Percentiles rank a stretch among this genome's conserved stretches.
These are phyloP conservation scores for Nesoenas mayeri DNA, from an alignment of 2,113 vertebrate genomes.

Conservation along the genomic window DNA sequence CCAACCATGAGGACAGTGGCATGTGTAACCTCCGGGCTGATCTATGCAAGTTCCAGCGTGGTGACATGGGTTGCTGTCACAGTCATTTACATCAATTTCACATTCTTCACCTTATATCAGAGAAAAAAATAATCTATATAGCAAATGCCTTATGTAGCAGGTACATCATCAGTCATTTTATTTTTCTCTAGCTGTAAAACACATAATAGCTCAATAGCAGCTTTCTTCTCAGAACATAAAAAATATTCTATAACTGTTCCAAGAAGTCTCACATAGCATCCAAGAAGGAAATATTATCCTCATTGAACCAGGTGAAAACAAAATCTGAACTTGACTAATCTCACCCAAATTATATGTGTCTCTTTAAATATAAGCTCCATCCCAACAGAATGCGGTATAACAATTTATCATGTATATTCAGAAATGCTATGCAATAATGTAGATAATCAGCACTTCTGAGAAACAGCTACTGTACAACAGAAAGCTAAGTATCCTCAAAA, in stretches of 20 bases:
- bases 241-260: background rate
- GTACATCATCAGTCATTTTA: background rate
- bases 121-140: background rate
- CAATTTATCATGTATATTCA: background rate
- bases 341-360: background rate
- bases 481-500: background rate
- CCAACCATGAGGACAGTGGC: slow-evolving; percentile 94
- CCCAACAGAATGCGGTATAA: background rate
- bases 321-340: background rate
- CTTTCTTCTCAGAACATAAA: background rate
- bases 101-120: slow-evolving; percentile 85
- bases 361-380: background rate
- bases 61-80: slow-evolving; percentile 93
- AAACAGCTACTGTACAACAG: background rate
- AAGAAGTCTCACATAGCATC: background rate
- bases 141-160: background rate
- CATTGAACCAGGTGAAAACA: background rate
- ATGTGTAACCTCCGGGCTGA: slow-evolving; percentile 91
- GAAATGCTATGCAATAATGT: background rate
- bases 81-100: slow-evolving; percentile 91
- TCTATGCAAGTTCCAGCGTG: slow-evolving; percentile 92
- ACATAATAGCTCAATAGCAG: background rate
- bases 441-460: background rate
- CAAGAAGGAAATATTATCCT: background rate
- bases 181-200: background rate